A percentile compares a stretch with the other conserved stretches of the same genome.
phyloP scores from a whole-genome alignment of 2,888 invertebrate genomes.

The Papilio demoleus region DNA sequence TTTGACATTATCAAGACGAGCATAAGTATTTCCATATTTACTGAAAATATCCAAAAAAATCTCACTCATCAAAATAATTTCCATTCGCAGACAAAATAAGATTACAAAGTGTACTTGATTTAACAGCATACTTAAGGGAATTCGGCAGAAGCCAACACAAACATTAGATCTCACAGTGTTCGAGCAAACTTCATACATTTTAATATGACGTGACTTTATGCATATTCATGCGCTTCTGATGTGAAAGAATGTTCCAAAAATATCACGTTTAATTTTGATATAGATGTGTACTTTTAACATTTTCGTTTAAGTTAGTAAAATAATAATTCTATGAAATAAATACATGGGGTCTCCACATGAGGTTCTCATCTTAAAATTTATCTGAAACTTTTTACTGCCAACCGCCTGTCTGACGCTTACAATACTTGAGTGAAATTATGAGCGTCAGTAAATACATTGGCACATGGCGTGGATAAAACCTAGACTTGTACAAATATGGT shows the following conservation, averaged over 20 bases:
- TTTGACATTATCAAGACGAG: no score
- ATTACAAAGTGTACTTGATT: conserved; percentile 10
- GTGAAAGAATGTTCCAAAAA: conserved; percentile 38
- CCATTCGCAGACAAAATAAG: conserved; percentile 20
- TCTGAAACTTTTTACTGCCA: no score
- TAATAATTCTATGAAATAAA: no score
- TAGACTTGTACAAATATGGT: no score
- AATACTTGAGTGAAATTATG: no score
- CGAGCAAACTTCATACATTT: conserved; percentile 79
- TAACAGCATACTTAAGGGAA: conserved; percentile 65
- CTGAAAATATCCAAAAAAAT: background rate
- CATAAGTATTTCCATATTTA: no score
- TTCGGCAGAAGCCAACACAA: conserved; percentile 48
- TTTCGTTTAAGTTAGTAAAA: no score
- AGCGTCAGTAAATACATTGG: no score
- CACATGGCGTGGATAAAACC: no score
- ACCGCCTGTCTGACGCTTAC: no score
- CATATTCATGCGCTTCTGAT: conserved; percentile 40
- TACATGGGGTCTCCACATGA: no score
- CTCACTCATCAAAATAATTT: background rate
- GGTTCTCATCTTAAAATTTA: no score
- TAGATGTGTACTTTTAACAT: background rate
- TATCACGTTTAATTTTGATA: conserved; percentile 31
- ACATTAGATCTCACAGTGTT: conserved; percentile 30
- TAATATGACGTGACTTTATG: conserved; percentile 52